Evolutionary conservation across 2,113 vertebrate species (phyloP).

Genomic region (Mionectes macconnelli): DNA sequence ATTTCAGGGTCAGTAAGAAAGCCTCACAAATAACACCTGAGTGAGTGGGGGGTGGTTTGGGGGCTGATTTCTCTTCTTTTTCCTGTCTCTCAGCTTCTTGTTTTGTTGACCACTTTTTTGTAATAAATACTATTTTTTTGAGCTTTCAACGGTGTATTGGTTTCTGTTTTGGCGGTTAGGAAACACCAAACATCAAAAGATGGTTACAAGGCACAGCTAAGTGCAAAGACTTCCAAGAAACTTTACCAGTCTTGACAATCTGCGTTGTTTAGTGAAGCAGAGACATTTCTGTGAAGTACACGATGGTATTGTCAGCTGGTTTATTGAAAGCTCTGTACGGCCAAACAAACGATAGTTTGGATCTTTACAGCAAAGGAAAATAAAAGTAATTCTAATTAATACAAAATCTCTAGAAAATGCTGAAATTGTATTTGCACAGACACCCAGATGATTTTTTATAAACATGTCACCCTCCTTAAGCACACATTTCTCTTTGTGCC

Average conservation of each 20-base stretch:
- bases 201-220: background rate
- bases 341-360: background rate
- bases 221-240: background rate
- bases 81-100: too few relatives aligned
- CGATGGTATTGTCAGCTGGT: background rate
- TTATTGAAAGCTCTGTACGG: background rate
- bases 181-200: background rate
- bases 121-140: too few relatives aligned
- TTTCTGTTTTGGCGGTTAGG: background rate
- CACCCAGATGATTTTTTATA: background rate
- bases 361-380: background rate
- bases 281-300: background rate
- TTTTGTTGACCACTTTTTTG: too few relatives aligned
- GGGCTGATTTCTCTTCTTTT: too few relatives aligned
- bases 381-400: background rate
- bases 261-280: background rate
- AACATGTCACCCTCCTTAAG: background rate
- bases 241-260: background rate
- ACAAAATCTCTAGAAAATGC: background rate
- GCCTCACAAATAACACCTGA: too few relatives aligned
- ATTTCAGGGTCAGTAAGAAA: too few relatives aligned
- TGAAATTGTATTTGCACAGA: background rate
- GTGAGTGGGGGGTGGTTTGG: too few relatives aligned
- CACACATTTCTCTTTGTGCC: background rate
- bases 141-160: too few relatives aligned